Evolutionary conservation across 2,113 vertebrate species (phyloP).

Genomic region (Dasyurus viverrinus): DNA sequence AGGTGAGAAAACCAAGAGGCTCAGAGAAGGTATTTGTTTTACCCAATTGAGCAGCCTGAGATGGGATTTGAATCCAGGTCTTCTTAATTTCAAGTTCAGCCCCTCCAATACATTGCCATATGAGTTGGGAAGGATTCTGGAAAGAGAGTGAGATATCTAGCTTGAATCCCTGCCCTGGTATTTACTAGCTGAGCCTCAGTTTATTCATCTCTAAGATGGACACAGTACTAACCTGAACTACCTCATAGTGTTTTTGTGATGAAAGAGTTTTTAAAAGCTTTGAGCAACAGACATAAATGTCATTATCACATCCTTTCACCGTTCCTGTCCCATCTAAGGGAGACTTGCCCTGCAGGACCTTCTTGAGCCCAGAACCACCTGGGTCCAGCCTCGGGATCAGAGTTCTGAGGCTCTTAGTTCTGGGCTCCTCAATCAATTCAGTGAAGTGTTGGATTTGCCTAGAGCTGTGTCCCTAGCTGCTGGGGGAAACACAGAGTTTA

Average conservation of each 20-base stretch:
- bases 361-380: not conserved
- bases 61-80: not conserved
- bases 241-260: not conserved
- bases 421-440: not conserved
- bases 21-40: not conserved
- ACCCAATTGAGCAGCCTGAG: not conserved
- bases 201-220: not conserved
- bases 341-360: not conserved
- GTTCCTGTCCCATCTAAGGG: not conserved
- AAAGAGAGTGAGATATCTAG: not conserved
- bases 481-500: not conserved
- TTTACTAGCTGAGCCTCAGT: not conserved
- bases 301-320: not conserved
- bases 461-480: not conserved
- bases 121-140: not conserved
- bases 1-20: not conserved
- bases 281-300: not conserved
- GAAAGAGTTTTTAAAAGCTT: not conserved
- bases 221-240: not conserved
- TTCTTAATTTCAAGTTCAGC: not conserved
- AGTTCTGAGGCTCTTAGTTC: not conserved
- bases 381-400: not conserved
- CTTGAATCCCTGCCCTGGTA: not conserved
- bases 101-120: not conserved
- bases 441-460: not conserved